Base-by-base conservation (phyloP, 2,888 invertebrate genomes). In the Drosophila phalerata region DNA sequence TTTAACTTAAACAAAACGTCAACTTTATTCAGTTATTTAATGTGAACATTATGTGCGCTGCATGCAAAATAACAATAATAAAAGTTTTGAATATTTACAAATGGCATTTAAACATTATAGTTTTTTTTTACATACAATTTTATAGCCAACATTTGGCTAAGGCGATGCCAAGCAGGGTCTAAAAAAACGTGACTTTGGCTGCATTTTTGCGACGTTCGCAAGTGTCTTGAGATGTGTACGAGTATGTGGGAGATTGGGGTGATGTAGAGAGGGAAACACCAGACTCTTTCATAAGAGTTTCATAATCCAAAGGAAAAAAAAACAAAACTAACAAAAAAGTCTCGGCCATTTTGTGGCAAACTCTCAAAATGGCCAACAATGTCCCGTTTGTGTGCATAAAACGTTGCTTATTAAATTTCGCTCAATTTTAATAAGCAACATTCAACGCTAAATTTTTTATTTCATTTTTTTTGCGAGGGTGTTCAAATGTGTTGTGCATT, bases 361-460 rank as follows among this genome's bases (percentile, higher is more conserved):
- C 32, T 42, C 55, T 48, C 53, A 65, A 80, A 81, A 85, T 63
- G 78, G 65, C 80, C 64, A 81, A 68, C 55, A 55, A 22, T 38
- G 52, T 57, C 60, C 34, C 81, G 87, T 73, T 77, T 63, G 76
- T 62, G 48, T 80, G 84, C 84, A 84, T 84, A 88, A 83, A 85
- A 80, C 69, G 86, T 51, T 55, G 84, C 88, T 84, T 88, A 88
- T 88, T 84, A 88, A 83, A 86, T 88, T 81, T 86, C 84, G 78
- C 78, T 84, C 73, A 86, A 72, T 84, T 86, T 88, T 84, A 88
- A 84, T 88, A 88, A 78, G 84, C 86, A 83, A 78, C 78, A 69
- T 74, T 78, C 42, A 60, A 32, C 22, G 34, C 37, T 42, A 30
- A 42, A 19, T 34, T 58, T 56, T 48, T 42, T 11, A 38, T 45